A percentile compares a stretch with the other conserved stretches of the same genome.
These are phyloP conservation scores for Choristoneura fumiferana DNA, from an alignment of 1,140 invertebrate species.

Conservation along the genomic window DNA sequence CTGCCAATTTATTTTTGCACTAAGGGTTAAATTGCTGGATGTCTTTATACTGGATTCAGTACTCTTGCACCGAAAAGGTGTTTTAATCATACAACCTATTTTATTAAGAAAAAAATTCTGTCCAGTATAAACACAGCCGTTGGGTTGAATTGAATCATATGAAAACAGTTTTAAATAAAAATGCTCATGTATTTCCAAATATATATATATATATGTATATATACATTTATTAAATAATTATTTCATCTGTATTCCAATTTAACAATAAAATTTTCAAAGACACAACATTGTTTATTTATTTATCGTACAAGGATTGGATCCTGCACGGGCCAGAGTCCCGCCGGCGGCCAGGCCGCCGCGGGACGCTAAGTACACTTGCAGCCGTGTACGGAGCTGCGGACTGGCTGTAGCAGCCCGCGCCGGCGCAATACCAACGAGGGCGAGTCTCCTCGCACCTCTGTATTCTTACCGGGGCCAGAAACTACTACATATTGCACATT, in stretches of 20 bases:
- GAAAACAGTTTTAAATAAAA: slow-evolving; percentile 42
- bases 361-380: slow-evolving; percentile 31
- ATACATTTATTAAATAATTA: slow-evolving; percentile 77
- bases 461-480: neutral
- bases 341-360: neutral
- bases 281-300: slow-evolving; percentile 72
- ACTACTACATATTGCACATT: slow-evolving; percentile 8
- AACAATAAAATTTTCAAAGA: slow-evolving; percentile 78
- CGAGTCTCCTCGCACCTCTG: too few relatives aligned
- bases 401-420: too few relatives aligned
- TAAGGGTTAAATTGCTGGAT: neutral
- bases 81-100: too few relatives aligned
- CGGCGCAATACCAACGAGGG: too few relatives aligned
- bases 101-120: too few relatives aligned
- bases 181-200: slow-evolving; percentile 65
- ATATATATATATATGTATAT: slow-evolving; percentile 67
- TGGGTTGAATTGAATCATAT: neutral
- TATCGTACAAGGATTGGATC: slow-evolving; percentile 64
- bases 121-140: neutral
- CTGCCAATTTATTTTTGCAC: slow-evolving; percentile 1
- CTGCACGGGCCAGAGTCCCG: slow-evolving; percentile 27
- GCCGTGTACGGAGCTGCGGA: slow-evolving; percentile 17
- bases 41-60: too few relatives aligned
- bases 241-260: slow-evolving; percentile 76
- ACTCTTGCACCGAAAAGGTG: too few relatives aligned